phyloP scores from a whole-genome alignment of 2,113 vertebrate genomes.

The Eulemur macaco region DNA sequence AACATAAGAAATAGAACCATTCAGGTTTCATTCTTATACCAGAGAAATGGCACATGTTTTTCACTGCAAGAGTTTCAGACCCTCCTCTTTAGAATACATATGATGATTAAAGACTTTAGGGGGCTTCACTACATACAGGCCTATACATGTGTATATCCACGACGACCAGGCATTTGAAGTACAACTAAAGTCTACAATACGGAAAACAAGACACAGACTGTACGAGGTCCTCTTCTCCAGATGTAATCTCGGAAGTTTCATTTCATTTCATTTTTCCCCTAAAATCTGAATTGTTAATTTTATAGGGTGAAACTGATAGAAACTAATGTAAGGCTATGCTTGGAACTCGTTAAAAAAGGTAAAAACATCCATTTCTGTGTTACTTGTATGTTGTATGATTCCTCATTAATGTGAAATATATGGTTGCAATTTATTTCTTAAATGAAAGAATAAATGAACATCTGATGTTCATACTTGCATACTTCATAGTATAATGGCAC shows the following conservation, averaged over 20 bases:
- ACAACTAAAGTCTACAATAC: not conserved
- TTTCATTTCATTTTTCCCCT: not conserved
- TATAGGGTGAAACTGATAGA: not conserved
- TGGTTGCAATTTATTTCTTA: not conserved
- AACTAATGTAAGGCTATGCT: not conserved
- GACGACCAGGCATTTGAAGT: not conserved
- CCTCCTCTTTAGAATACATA: not conserved
- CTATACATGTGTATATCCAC: accelerated
- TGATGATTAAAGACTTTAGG: not conserved
- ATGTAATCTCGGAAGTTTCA: not conserved
- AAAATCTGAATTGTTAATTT: not conserved
- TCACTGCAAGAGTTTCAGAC: not conserved
- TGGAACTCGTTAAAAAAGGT: not conserved
- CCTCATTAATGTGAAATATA: not conserved
- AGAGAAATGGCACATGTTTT: not conserved
- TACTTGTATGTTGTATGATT: not conserved
- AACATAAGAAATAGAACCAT: not conserved
- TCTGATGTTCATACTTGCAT: not conserved
- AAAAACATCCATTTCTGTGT: not conserved
- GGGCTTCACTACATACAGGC: not conserved
- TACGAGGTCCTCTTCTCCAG: not conserved
- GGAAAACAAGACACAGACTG: not conserved
- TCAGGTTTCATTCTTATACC: not conserved
- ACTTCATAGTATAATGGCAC: not conserved
- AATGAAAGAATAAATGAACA: not conserved